Evolutionary conservation across 2,797 vertebrate species (phyloP).

Genomic region (Helicolenus hilgendorfi): DNA sequence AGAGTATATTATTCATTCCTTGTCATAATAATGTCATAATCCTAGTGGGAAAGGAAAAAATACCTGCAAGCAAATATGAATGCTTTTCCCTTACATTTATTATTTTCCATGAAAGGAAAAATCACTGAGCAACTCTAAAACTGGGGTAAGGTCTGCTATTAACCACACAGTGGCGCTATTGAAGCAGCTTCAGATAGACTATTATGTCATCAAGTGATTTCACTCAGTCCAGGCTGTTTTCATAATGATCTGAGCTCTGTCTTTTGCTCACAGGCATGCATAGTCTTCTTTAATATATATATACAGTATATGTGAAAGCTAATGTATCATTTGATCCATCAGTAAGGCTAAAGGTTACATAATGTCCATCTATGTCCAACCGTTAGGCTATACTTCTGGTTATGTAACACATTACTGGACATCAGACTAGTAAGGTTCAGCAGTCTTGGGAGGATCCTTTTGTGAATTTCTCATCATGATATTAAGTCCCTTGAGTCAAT

Average conservation of each 20-base stretch:
- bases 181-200: slow-evolving; percentile 22
- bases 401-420: slow-evolving; percentile 71
- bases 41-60: neutral
- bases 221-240: slow-evolving; percentile 20
- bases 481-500: neutral
- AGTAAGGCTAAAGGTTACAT: slow-evolving; percentile 55
- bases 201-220: slow-evolving; percentile 56
- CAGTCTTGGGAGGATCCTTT: neutral
- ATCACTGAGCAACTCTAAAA: neutral
- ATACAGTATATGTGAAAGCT: neutral
- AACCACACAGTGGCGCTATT: slow-evolving; percentile 74
- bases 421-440: slow-evolving; percentile 19
- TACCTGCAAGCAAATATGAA: neutral
- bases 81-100: neutral
- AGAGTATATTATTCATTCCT: neutral
- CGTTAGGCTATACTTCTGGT: slow-evolving; percentile 48
- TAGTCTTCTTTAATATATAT: neutral
- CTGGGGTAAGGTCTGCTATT: neutral
- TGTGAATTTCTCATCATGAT: neutral
- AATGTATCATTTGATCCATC: neutral
- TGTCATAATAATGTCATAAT: neutral
- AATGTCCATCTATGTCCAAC: slow-evolving; percentile 62
- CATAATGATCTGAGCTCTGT: slow-evolving; percentile 22
- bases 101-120: neutral
- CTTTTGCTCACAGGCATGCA: neutral